Evolutionary conservation across 2,797 vertebrate species (phyloP), one percentile per base, ranked within the genome.

Genomic region (Pitangus sulphuratus): DNA sequence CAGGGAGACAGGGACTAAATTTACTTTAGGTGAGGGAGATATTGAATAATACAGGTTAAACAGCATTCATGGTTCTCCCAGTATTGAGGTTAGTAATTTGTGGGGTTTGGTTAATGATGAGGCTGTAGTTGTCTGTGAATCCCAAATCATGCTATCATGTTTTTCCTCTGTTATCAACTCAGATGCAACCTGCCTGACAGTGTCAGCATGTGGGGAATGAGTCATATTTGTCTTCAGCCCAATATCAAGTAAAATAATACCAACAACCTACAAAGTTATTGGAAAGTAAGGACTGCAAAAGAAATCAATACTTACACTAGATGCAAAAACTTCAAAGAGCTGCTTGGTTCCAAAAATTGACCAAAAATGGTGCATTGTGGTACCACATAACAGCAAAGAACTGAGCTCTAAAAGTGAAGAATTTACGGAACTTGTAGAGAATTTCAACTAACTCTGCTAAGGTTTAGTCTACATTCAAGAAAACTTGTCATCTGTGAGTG

Each of bases 181-280:
- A 56, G 30, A 18, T 70, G 26, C 5, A 77, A 50, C n/a, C 25
- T 62, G 12, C 15, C 45, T 3, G 9, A 60, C 10, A 18, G 14
- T 7, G 2, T 53, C 81, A 87, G 33, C 16, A 53, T 1, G 3
- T 9, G 35, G 9, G 10, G n/a, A 76, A 20, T 0, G 0, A 53
- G 30, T 51, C 12, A 40, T 39, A 21, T 88, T 70, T 47, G 16
- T 51, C 25, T 61, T 82, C 57, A 71, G 50, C 14, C 33, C 17
- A 30, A 3, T 14, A 53, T 39, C 25, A 56, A 53, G 37, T 2
- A 33, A 64, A 70, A 57, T 30, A 4, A 2, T 19, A 16, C 26
- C 5, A 22, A 47, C 1, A 0, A 4, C 30, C 9, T 31, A 18
- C 13, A 31, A 4, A 44, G 39, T 65, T 47, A 39, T 11, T 33